Percentiles rank a stretch among this genome's conserved stretches.
These are phyloP conservation scores for Ictalurus punctatus DNA, from an alignment of 2,113 vertebrate genomes.

Conservation along the genomic window DNA sequence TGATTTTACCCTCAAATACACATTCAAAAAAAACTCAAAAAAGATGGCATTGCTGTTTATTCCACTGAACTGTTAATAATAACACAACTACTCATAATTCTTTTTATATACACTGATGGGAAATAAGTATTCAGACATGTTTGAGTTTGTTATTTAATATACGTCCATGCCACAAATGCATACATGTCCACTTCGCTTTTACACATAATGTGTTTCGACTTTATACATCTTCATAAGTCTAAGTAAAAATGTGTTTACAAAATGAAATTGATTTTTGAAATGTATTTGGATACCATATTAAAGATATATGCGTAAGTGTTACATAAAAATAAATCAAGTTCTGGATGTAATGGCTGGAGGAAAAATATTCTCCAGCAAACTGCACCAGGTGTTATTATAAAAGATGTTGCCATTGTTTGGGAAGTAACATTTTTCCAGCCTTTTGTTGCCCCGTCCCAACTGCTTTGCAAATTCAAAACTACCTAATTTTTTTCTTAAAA, in stretches of 20 bases:
- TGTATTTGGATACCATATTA: too few species aligned
- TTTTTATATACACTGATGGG: background rate
- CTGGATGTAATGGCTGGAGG: background rate
- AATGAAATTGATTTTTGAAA: background rate
- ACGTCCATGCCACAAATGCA: background rate
- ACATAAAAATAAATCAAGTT: background rate
- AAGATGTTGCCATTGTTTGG: background rate
- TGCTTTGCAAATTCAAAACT: too few species aligned
- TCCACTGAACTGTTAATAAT: background rate
- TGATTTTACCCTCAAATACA: background rate
- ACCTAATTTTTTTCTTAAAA: too few species aligned
- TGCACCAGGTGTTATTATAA: background rate
- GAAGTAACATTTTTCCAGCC: background rate
- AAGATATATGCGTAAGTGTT: background rate
- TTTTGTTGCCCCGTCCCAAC: too few species aligned
- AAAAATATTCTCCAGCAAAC: background rate
- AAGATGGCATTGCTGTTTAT: background rate
- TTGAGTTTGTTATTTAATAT: background rate
- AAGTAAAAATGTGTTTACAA: background rate
- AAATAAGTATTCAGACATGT: background rate
- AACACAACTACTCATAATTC: background rate
- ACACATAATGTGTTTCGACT: background rate
- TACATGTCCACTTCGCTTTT: background rate
- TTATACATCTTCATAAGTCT: background rate
- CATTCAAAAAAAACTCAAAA: background rate